Evolutionary conservation across 2,797 vertebrate genomes (phyloP).

Genomic region (Simalia tracyae): DNA sequence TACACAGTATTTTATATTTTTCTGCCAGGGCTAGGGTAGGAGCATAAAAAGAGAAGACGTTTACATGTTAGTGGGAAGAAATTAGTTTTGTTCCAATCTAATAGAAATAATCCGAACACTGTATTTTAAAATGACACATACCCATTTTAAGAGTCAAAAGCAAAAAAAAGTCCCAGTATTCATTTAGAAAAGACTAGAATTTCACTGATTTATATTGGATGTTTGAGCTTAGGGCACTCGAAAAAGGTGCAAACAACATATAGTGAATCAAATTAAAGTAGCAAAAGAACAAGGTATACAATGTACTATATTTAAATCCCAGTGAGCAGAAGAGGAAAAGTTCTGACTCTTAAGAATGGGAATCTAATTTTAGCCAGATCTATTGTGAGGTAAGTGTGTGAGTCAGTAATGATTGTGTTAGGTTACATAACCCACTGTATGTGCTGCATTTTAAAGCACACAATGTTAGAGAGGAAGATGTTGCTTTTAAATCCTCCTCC

Average conservation of each 20-base stretch:
- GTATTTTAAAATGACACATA: background rate
- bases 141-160: background rate
- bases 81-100: background rate
- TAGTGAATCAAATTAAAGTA: slow-evolving; percentile 21
- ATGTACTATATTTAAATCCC: slow-evolving; percentile 61
- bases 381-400: slow-evolving; percentile 64
- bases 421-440: slow-evolving; percentile 67
- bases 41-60: background rate
- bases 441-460: slow-evolving; percentile 56
- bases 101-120: background rate
- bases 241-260: background rate
- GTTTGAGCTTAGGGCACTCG: background rate
- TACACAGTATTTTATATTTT: background rate
- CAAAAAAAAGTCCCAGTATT: background rate
- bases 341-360: slow-evolving; percentile 68
- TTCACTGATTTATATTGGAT: background rate
- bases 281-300: slow-evolving; percentile 29
- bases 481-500: slow-evolving; percentile 55
- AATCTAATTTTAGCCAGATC: slow-evolving; percentile 68
- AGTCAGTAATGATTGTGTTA: slow-evolving; percentile 68
- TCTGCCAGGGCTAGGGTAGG: background rate
- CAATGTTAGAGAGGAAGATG: slow-evolving; percentile 60
- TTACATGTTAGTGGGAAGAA: background rate
- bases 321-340: slow-evolving; percentile 51
- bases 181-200: background rate